Base-by-base conservation (phyloP, 2,888 invertebrate genomes). In the Ctenicera cuprea region DNA sequence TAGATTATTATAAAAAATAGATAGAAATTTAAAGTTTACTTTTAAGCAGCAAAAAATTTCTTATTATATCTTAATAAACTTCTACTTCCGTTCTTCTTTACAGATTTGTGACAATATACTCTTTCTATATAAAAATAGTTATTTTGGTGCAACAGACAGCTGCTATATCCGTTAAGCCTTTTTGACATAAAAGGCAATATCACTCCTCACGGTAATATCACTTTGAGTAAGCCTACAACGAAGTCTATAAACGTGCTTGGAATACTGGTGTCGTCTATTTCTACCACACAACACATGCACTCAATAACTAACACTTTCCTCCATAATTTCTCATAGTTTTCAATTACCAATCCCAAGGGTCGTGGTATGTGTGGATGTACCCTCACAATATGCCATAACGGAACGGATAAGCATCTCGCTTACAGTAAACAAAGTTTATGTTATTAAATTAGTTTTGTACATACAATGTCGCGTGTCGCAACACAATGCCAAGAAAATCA, bases 401-500 rank as follows among this genome's bases (percentile, higher is more conserved):
- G 16, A 30, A 11, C 57, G 33, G 12, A 50, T 12, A 16, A 20
- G 18, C 22, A 50, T 20, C n/a, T 41, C 41, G 50, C 22, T 22
- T 50, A 11, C 12, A 16, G 20, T 20, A 14, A 20, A 50, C 33
- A 12, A 66, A 52, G 11, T 38, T 52, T 52, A 54, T 12, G 38
- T 66, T 41, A 43, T 33, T 37, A 22, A 57, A 67, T 43, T 57
- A 57, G 41, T 41, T 67, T 30, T 57, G 18, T 16, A 57, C 57
- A 67, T 67, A 57, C 57, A 41, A 67, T 43, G 57, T 67, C 33
- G 67, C 67, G 57, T 67, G 67, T 8, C n/a, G n/a, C 14, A 26
- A 16, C 5, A n/a, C 22, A 66, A 66, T 66, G 22, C 30, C 7
- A 57, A 57, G 16, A 20, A 57, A 67, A 57, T 22, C 12, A 14